phyloP scores from a whole-genome alignment of 2,797 vertebrate species.

The Chelmon rostratus region DNA sequence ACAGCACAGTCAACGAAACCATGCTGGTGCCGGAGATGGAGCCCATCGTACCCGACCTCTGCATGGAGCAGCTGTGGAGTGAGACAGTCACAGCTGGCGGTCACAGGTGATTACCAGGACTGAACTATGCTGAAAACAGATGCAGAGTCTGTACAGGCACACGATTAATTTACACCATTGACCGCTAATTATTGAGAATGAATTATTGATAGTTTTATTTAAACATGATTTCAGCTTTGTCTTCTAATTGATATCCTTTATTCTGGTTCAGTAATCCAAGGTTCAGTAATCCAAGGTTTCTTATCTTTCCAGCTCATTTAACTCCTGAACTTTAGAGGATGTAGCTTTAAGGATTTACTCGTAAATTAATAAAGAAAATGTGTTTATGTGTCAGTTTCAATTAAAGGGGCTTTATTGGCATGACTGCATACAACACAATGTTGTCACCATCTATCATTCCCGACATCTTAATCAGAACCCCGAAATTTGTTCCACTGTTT shows the following conservation, averaged over 20 bases:
- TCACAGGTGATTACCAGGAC: constrained; percentile 83
- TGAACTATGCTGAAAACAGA: not conserved
- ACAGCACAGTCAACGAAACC: constrained; percentile 88
- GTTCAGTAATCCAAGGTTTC: not conserved
- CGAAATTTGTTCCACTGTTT: not conserved
- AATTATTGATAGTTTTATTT: constrained; percentile 10
- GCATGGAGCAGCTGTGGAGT: constrained; percentile 97
- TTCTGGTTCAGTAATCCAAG: too few relatives aligned
- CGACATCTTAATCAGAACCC: not conserved
- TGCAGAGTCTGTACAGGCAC: not conserved
- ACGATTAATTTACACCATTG: not conserved
- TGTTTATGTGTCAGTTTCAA: too few relatives aligned
- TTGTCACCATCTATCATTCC: not conserved
- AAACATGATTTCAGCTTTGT: not conserved
- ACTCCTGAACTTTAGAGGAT: not conserved
- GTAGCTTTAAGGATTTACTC: not conserved
- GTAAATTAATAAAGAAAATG: not conserved
- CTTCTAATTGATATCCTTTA: not conserved
- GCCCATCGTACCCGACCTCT: constrained; percentile 94
- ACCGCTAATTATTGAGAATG: not conserved
- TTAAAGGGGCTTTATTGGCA: not conserved
- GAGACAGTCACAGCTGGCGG: constrained; percentile 83
- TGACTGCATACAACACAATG: not conserved
- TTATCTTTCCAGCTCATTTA: not conserved
- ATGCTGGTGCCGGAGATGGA: constrained; percentile 90